phyloP scores from a whole-genome alignment of 1,140 invertebrate genomes.

The Sweltsa coloradensis region DNA sequence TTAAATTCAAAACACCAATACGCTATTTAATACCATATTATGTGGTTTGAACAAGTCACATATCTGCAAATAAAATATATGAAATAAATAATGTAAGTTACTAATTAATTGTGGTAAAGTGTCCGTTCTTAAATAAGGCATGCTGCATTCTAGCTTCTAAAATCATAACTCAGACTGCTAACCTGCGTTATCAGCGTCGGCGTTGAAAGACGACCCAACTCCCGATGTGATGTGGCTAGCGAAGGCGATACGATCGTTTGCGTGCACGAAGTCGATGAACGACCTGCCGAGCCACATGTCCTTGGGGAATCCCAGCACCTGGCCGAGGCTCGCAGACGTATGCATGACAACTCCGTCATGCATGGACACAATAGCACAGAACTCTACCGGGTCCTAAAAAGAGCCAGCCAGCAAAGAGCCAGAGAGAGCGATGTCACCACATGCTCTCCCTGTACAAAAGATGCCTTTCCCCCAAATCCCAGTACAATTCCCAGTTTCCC shows the following conservation, averaged over 20 bases:
- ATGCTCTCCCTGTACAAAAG: background rate
- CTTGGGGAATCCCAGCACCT: constrained; percentile 62
- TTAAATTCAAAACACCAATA: too few relatives aligned
- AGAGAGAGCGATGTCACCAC: background rate
- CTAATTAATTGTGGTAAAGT: too few relatives aligned
- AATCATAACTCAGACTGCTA: background rate
- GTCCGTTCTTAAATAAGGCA: too few relatives aligned
- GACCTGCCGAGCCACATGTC: constrained; percentile 76
- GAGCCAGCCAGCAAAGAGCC: constrained; percentile 5
- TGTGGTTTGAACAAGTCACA: too few relatives aligned
- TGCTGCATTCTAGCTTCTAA: background rate
- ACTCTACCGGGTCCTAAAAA: constrained; percentile 43
- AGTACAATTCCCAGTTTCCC: too few relatives aligned
- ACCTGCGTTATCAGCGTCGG: constrained; percentile 1
- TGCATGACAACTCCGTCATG: constrained; percentile 66
- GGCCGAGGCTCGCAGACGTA: constrained; percentile 53
- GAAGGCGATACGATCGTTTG: constrained; percentile 53
- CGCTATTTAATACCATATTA: too few relatives aligned
- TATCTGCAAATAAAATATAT: too few relatives aligned
- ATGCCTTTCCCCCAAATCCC: too few relatives aligned
- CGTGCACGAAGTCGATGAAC: constrained; percentile 76
- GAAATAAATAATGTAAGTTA: too few relatives aligned
- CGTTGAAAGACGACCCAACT: constrained; percentile 17
- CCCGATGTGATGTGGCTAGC: constrained; percentile 43
- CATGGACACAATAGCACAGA: constrained; percentile 70